Evolutionary conservation across 2,797 vertebrate species (phyloP).

Genomic region (Darevskia nairensis): DNA sequence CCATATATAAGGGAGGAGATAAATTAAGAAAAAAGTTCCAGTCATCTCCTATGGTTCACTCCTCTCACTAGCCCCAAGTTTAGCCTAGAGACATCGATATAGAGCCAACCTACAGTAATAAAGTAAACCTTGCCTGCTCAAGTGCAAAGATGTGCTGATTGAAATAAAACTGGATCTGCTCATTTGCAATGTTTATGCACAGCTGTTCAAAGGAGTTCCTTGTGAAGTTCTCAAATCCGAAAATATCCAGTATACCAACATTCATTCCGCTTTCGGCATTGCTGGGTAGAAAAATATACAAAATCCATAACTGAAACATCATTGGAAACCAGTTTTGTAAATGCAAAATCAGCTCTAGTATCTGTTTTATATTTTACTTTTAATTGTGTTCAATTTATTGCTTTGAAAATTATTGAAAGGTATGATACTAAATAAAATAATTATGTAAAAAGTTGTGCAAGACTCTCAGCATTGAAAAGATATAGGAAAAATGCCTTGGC

Average conservation of each 20-base stretch:
- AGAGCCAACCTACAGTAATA: conserved; percentile 8
- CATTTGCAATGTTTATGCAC: conserved; percentile 99
- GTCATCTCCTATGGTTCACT: not conserved
- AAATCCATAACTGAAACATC: conserved; percentile 31
- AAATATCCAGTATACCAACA: conserved; percentile 98
- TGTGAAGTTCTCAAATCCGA: conserved; percentile 97
- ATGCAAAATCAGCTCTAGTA: not conserved
- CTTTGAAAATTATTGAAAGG: not conserved
- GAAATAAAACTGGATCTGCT: conserved; percentile 99
- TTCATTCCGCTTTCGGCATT: conserved; percentile 89
- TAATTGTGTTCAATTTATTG: not conserved
- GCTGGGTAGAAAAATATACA: conserved; percentile 77
- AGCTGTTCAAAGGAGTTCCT: conserved; percentile 99
- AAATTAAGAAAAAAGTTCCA: not conserved
- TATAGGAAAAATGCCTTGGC: not conserved
- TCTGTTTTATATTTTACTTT: not conserved
- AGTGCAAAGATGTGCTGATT: conserved; percentile 98
- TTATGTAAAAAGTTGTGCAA: not conserved
- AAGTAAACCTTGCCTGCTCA: conserved; percentile 87
- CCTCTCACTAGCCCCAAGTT: not conserved
- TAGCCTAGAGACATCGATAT: not conserved
- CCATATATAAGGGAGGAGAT: not conserved
- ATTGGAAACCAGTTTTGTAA: not conserved
- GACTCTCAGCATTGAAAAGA: not conserved
- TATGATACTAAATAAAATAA: not conserved